phyloP scores from a whole-genome alignment of 1,140 invertebrate species.

The Sitophilus oryzae region DNA sequence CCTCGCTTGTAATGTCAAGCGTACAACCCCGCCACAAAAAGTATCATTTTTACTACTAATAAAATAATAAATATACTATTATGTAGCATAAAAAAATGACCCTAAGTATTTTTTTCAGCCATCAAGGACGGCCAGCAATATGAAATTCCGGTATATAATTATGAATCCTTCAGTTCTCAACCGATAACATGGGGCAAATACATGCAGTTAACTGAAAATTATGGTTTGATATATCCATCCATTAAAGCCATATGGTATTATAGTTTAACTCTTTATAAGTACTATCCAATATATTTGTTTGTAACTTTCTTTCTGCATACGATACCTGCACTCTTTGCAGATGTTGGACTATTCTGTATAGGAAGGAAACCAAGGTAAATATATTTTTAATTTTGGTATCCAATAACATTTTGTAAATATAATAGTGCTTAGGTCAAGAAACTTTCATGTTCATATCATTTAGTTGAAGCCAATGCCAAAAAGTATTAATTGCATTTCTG shows the following conservation, averaged over 20 bases:
- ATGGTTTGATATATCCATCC: conserved; percentile 26
- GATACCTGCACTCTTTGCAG: conserved; percentile 55
- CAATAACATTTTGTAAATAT: too few relatives aligned
- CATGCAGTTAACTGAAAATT: conserved; percentile 21
- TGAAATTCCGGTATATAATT: conserved; percentile 62
- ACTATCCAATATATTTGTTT: conserved; percentile 39
- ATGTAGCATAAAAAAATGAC: too few relatives aligned
- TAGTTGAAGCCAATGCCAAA: too few relatives aligned
- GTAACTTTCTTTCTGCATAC: conserved; percentile 51
- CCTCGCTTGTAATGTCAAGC: too few relatives aligned
- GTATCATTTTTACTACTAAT: too few relatives aligned
- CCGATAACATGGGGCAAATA: conserved; percentile 47
- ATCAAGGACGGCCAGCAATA: conserved; percentile 15
- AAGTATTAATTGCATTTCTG: too few relatives aligned
- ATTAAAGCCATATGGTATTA: conserved; percentile 41
- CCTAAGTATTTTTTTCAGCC: conserved; percentile 2
- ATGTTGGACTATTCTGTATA: conserved; percentile 48
- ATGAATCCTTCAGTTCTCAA: conserved; percentile 60
- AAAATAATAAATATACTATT: too few relatives aligned
- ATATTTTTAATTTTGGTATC: too few relatives aligned
- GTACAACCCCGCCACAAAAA: too few relatives aligned
- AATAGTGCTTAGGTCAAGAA: too few relatives aligned
- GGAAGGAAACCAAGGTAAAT: conserved; percentile 56
- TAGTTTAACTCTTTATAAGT: conserved; percentile 50
- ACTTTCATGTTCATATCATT: too few relatives aligned